Percentiles rank a stretch among this genome's conserved stretches.
phyloP scores from a whole-genome alignment of 2,797 vertebrate species.

The Mergus octosetaceus region DNA sequence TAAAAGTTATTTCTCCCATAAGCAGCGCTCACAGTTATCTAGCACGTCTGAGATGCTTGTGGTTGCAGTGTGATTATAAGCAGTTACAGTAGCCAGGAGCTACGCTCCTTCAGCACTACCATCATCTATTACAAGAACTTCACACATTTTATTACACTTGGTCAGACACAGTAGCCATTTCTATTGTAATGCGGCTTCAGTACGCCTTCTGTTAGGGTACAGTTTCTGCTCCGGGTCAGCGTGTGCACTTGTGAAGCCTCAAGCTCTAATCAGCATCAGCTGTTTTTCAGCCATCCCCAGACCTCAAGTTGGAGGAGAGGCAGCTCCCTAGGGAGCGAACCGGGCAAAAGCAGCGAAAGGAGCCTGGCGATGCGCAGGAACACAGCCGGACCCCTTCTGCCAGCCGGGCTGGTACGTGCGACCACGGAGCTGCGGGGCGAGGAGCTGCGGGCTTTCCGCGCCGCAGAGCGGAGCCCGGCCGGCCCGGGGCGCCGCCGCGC shows the following conservation, averaged over 20 bases:
- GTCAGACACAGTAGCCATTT: not conserved
- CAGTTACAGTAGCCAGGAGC: not conserved
- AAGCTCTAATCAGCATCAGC: not conserved
- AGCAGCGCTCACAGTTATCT: rapidly evolving
- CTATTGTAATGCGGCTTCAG: rapidly evolving
- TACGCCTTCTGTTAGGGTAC: not conserved
- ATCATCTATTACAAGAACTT: rapidly evolving
- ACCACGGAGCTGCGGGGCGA: rapidly evolving
- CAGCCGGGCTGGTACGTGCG: rapidly evolving
- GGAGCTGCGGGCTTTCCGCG: rapidly evolving
- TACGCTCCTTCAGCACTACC: not conserved
- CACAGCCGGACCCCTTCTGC: rapidly evolving
- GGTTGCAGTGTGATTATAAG: not conserved
- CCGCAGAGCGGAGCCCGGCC: not conserved
- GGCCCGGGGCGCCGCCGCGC: not conserved
- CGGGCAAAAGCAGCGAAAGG: rapidly evolving
- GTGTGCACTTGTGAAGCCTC: not conserved
- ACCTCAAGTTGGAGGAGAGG: rapidly evolving
- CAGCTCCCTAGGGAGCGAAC: too few species aligned
- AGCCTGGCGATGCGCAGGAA: not conserved
- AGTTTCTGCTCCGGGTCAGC: not conserved
- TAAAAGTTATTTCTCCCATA: not conserved
- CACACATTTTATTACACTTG: not conserved
- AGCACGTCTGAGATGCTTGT: rapidly evolving
- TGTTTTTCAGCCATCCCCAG: rapidly evolving